Evolutionary conservation across 2,113 vertebrate genomes (phyloP), one percentile per base, ranked within the genome.

Genomic region (Ptilonorhynchus violaceus): DNA sequence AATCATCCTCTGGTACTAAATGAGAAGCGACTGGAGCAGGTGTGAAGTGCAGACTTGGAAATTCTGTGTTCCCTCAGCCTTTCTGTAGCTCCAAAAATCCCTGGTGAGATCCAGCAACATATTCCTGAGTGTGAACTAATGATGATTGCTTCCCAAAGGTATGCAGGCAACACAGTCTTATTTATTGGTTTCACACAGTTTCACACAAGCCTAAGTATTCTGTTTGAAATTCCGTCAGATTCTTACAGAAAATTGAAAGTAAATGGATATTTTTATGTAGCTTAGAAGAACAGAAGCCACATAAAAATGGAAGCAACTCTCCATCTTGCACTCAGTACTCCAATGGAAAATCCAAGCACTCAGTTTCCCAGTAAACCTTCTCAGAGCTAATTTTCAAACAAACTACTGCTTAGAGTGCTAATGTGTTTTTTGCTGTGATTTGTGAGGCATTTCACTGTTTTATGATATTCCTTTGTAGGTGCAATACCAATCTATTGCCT

Each of bases 341-440:
- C 53, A 85, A 39, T 83, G 55, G 53, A 88, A 94, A 96, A 33
- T 30, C 23, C 33, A 69, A 62, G 46, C 17, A 11, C 21, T 39
- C 1, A 0, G 23, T 92, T 96, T 96, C 92, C 85, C 89, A 88
- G 67, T 50, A 72, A 76, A 83, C 75, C 23, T 79, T 85, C 63
- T 63, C 78, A 50, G 88, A 39, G n/a, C 35, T 91, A 41, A 83
- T 96, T 92, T 85, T 85, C 68, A 93, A 94, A 60, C 55, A 88
- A 87, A n/a, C 44, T 53, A 39, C 49, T 82, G 30, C 42, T 92
- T 73, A 47, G 66, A 83, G 50, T 82, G 33, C 30, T 90, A 73
- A 95, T 73, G 31, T 69, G 53, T 42, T 63, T 89, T 95, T 87
- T 90, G 74, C 88, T 83, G 10, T 80, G 75, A 90, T 89, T 89